Percentiles rank a stretch among this genome's conserved stretches.
Evolutionary conservation across 2,888 invertebrate species (phyloP).

Genomic region (Noctua pronuba): DNA sequence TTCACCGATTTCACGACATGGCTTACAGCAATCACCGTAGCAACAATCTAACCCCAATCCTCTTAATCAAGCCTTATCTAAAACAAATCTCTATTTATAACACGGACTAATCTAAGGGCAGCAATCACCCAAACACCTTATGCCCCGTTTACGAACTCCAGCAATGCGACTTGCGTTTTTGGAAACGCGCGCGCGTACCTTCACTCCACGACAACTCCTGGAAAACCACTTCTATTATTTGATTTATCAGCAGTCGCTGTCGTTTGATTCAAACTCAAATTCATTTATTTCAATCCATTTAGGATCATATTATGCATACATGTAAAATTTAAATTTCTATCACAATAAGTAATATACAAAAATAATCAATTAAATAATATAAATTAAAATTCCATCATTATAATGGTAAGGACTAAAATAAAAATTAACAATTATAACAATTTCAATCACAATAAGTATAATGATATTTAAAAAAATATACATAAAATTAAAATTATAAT

Average conservation of each 20-base stretch:
- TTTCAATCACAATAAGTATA: too few species aligned
- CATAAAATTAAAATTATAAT: too few species aligned
- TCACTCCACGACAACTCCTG: not conserved
- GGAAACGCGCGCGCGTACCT: not conserved
- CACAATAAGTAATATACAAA: too few species aligned
- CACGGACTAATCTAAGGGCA: conserved; percentile 12
- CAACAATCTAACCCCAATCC: not conserved
- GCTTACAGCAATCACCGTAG: not conserved
- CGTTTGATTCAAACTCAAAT: too few species aligned
- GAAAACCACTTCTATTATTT: not conserved
- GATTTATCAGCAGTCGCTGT: not conserved
- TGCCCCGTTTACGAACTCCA: not conserved
- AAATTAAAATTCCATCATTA: too few species aligned
- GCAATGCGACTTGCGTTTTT: not conserved
- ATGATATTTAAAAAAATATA: too few species aligned
- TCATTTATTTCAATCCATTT: too few species aligned
- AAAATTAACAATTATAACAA: too few species aligned
- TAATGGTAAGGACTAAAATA: too few species aligned
- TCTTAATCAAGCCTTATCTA: conserved; percentile 42
- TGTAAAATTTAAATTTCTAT: too few species aligned
- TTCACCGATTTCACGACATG: not conserved
- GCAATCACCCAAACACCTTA: conserved; percentile 24
- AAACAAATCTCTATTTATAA: conserved; percentile 42
- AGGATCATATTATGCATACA: too few species aligned
- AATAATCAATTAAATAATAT: too few species aligned